phyloP scores from a whole-genome alignment of 2,888 invertebrate species.

The Steinernema scapterisci region DNA sequence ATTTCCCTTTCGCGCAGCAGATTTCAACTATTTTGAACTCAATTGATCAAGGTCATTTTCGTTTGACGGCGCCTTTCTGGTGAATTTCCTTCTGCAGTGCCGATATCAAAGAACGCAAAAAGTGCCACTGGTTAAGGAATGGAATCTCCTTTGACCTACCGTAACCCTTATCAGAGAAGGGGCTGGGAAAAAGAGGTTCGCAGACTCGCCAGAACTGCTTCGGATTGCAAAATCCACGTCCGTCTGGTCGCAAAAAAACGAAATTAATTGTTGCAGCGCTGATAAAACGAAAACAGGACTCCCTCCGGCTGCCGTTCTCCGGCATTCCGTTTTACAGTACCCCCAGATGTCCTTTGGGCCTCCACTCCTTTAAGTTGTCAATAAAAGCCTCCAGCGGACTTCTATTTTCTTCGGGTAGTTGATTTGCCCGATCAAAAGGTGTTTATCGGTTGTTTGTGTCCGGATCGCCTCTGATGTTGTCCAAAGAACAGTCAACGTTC shows the following conservation, averaged over 20 bases:
- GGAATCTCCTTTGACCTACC: background rate
- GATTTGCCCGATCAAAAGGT: too few species aligned
- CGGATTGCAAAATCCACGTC: constrained; percentile 19
- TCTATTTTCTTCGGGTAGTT: too few species aligned
- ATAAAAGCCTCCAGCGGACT: too few species aligned
- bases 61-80: background rate
- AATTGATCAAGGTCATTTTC: constrained; percentile 19
- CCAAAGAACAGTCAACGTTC: constrained; percentile 10
- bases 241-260: background rate
- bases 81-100: background rate
- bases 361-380: too few species aligned
- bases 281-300: constrained; percentile 28
- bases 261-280: background rate
- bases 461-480: background rate
- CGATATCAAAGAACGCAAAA: background rate
- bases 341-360: too few species aligned
- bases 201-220: background rate
- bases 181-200: background rate
- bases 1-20: background rate
- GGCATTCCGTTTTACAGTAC: too few species aligned
- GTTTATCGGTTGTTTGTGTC: background rate
- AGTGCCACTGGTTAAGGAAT: background rate
- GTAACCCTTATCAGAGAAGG: background rate
- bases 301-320: too few species aligned
- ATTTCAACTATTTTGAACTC: constrained; percentile 13